Evolutionary conservation across 1,140 invertebrate genomes (phyloP).

Genomic region (Pogonus chalceus): DNA sequence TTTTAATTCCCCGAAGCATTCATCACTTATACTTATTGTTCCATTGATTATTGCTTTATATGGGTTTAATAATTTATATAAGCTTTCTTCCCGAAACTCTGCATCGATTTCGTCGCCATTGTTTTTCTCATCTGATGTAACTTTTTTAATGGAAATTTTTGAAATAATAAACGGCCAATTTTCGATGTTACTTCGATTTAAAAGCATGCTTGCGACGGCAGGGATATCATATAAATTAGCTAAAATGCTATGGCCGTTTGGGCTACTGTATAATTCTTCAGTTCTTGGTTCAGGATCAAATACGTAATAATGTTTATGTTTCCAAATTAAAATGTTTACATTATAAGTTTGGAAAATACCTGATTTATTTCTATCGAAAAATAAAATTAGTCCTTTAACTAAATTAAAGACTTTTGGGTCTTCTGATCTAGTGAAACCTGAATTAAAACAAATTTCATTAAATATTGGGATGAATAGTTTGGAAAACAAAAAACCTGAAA

Average conservation of each 20-base stretch:
- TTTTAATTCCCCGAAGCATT: slow-evolving; percentile 41
- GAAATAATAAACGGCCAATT: slow-evolving; percentile 42
- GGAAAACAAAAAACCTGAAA: slow-evolving; percentile 21
- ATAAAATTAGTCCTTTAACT: slow-evolving; percentile 41
- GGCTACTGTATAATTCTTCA: slow-evolving; percentile 26
- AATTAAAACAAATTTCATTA: slow-evolving; percentile 20
- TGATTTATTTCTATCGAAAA: slow-evolving; percentile 38
- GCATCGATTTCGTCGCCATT: slow-evolving; percentile 37
- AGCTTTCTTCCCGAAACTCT: slow-evolving; percentile 37
- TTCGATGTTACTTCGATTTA: slow-evolving; percentile 37
- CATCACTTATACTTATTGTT: slow-evolving; percentile 42
- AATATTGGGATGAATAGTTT: not conserved
- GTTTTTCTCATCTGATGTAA: slow-evolving; percentile 35
- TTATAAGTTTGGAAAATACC: slow-evolving; percentile 39
- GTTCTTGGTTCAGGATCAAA: slow-evolving; percentile 41
- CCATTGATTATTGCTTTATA: slow-evolving; percentile 42
- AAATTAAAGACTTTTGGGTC: slow-evolving; percentile 42
- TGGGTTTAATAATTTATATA: slow-evolving; percentile 40
- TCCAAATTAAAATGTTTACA: slow-evolving; percentile 41
- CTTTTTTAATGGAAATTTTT: slow-evolving; percentile 37
- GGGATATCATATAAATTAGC: slow-evolving; percentile 39
- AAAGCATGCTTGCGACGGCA: slow-evolving; percentile 37
- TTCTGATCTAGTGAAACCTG: slow-evolving; percentile 36
- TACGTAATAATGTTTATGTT: slow-evolving; percentile 40
- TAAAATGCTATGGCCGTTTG: slow-evolving; percentile 35